These are phyloP conservation scores for Corynorhinus townsendii DNA, from an alignment of 2,113 vertebrate species.

Conservation along the genomic window DNA sequence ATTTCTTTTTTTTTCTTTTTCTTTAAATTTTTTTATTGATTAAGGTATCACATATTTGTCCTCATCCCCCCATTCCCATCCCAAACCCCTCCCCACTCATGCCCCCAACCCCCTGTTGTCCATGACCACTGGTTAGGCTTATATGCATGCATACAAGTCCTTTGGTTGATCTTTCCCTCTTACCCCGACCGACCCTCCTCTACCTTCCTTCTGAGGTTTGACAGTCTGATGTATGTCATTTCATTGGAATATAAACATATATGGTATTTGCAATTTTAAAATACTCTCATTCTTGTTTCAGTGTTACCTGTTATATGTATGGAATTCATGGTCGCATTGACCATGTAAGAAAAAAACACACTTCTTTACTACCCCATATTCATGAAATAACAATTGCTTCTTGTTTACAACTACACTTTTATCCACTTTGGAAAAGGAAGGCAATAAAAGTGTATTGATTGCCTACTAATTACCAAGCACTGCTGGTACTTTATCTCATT, in stretches of 20 bases:
- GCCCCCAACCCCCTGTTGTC: too few species aligned
- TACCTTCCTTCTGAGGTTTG: too few species aligned
- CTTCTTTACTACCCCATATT: background rate
- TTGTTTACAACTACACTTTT: background rate
- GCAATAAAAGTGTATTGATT: background rate
- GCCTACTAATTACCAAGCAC: background rate
- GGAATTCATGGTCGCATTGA: background rate
- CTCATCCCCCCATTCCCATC: too few species aligned
- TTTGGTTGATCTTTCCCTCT: too few species aligned
- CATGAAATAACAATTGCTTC: background rate
- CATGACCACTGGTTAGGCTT: too few species aligned
- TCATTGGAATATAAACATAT: background rate
- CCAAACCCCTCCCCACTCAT: too few species aligned
- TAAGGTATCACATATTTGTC: too few species aligned
- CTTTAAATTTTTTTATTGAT: too few species aligned
- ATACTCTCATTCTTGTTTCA: background rate
- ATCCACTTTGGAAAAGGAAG: background rate
- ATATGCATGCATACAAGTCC: too few species aligned
- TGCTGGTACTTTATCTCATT: background rate
- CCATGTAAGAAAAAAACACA: background rate
- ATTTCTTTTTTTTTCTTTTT: too few species aligned
- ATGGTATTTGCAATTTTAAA: background rate
- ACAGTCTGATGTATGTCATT: background rate
- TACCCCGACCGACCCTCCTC: too few species aligned
- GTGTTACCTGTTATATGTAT: background rate